These are phyloP conservation scores for Sebastes matsubarae DNA, from an alignment of 2,797 vertebrate genomes.

Conservation along the genomic window DNA sequence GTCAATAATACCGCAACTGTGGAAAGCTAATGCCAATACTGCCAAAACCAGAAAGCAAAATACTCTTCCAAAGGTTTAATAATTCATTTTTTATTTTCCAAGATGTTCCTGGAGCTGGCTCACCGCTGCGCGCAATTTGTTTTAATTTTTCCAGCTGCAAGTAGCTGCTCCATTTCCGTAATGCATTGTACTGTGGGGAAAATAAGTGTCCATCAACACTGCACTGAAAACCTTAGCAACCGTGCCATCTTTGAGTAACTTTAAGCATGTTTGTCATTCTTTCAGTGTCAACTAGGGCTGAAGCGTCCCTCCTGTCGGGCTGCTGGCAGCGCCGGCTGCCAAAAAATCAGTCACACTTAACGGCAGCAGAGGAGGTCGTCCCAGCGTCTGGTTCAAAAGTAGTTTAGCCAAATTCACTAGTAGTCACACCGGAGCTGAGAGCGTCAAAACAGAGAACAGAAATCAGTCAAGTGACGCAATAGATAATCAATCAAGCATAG, in stretches of 20 bases:
- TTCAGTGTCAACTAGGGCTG: not conserved
- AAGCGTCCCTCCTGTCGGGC: not conserved
- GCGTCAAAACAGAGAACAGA: not conserved
- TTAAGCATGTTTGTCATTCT: not conserved
- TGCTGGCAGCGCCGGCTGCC: not conserved
- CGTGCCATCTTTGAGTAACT: not conserved
- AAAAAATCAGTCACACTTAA: not conserved
- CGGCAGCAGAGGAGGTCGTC: not conserved
- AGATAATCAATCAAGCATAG: too few species aligned
- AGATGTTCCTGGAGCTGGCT: constrained; percentile 30
- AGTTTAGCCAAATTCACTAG: not conserved
- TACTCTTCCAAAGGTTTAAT: not conserved
- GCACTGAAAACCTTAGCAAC: not conserved
- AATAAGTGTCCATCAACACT: not conserved
- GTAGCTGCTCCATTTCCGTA: not conserved
- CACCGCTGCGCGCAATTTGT: not conserved
- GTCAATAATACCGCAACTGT: not conserved
- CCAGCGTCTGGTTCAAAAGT: not conserved
- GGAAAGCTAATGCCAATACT: not conserved
- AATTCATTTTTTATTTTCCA: constrained; percentile 2
- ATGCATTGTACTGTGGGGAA: not conserved
- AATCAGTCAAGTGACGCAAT: not conserved
- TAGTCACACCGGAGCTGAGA: not conserved
- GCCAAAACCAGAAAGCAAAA: not conserved
- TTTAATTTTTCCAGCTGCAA: constrained; percentile 12